Evolutionary conservation across 2,797 vertebrate species (phyloP).

Genomic region (Gymnocypris eckloni): DNA sequence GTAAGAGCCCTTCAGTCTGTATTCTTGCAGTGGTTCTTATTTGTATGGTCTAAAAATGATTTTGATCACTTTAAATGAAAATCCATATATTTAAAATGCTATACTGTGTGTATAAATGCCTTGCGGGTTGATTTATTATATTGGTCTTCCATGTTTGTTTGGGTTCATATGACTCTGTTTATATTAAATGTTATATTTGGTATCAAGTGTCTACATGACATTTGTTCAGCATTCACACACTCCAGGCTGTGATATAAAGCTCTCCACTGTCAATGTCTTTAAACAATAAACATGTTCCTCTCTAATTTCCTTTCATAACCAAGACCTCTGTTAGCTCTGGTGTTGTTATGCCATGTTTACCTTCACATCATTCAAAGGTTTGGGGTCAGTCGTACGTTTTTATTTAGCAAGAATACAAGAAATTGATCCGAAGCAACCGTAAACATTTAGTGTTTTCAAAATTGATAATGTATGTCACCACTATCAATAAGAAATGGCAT

Average conservation of each 20-base stretch:
- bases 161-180: neutral
- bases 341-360: neutral
- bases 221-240: conserved; percentile 5
- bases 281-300: neutral
- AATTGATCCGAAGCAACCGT: no score
- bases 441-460: no score
- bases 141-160: neutral
- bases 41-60: neutral
- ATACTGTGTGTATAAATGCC: neutral
- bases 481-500: no score
- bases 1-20: neutral
- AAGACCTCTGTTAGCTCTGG: neutral
- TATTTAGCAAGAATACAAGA: no score
- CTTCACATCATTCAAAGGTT: neutral
- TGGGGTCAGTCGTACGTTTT: neutral
- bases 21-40: neutral
- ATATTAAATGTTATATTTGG: conserved; percentile 25
- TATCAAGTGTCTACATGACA: conserved; percentile 24
- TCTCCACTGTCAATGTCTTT: neutral
- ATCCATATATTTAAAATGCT: neutral
- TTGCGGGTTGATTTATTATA: neutral
- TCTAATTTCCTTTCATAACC: neutral
- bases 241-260: neutral
- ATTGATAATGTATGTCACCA: no score
- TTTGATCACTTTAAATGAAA: neutral